These are phyloP conservation scores for Leptodirus hochenwartii DNA, from an alignment of 2,888 invertebrate genomes.

Conservation along the genomic window DNA sequence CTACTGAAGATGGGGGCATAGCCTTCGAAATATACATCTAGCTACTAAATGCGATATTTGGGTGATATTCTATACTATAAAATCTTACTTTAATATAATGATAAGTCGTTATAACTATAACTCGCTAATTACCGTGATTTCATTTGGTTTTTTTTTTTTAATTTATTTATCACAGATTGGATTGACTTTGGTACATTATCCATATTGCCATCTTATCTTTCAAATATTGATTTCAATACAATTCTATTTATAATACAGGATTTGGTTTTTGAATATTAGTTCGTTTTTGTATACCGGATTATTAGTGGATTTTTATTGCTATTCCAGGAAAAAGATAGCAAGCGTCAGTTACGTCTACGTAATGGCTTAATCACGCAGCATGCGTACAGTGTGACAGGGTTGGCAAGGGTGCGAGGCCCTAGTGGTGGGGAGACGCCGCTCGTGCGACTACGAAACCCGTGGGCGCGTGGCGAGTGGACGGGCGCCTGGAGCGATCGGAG, in stretches of 20 bases:
- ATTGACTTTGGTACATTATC: too few relatives aligned
- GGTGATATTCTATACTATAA: too few relatives aligned
- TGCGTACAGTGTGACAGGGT: slow-evolving; percentile 52
- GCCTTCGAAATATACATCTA: too few relatives aligned
- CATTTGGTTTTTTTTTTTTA: too few relatives aligned
- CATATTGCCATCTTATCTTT: too few relatives aligned
- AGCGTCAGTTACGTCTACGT: slow-evolving; percentile 35
- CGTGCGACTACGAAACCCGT: slow-evolving; percentile 45
- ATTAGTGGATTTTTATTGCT: slow-evolving; percentile 7
- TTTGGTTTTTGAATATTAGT: neutral
- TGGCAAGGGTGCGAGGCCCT: slow-evolving; percentile 44
- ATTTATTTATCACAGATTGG: too few relatives aligned
- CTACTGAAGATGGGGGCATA: too few relatives aligned
- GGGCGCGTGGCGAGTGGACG: slow-evolving; percentile 49
- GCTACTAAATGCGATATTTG: too few relatives aligned
- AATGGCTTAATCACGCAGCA: slow-evolving; percentile 47
- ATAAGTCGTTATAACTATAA: too few relatives aligned
- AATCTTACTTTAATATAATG: too few relatives aligned
- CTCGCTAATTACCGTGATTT: too few relatives aligned
- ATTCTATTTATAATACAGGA: neutral
- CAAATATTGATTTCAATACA: neutral
- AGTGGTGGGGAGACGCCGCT: slow-evolving; percentile 37
- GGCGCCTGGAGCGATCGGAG: slow-evolving; percentile 54
- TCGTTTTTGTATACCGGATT: neutral
- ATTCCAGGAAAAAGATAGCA: slow-evolving; percentile 33